Base-by-base conservation (phyloP, 2,888 invertebrate genomes). In the Drosophila paranaensis region DNA sequence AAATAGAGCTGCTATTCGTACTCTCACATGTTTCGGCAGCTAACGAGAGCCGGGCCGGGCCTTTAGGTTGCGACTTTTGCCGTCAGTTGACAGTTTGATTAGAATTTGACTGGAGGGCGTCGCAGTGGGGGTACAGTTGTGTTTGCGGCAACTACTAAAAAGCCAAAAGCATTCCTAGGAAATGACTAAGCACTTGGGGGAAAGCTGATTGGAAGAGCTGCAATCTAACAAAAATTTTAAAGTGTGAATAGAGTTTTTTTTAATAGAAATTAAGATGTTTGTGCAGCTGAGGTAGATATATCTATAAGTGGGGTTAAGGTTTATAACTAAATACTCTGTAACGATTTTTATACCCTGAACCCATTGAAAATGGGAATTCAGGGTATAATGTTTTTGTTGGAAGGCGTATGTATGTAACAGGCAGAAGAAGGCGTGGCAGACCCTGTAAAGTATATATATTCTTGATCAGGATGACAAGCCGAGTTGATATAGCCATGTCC, bases 61-160 rank as follows among this genome's bases (percentile, higher is more conserved):
- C 48, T 60, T 58, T 70, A 71, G 69, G 64, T 74, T 70, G 74
- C 48, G 62, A 77, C 74, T 77, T 77, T 56, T 65, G 62, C 57
- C 56, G 60, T 60, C 64, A 60, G 81, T 78, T 81, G 80, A 81
- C 81, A 81, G 76, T 81, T 81, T 76, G 81, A 79, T 81, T 76
- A 81, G 75, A 75, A 70, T 72, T 81, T 42, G 62, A 60, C 62
- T 50, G 27, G 42, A 39, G 50, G 50, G 16, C 50, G 50, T 27
- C 11, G 14, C 58, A 16, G 30, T 46, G 43, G 6, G 8, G 53
- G 70, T 73, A 79, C 79, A 76, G 77, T 79, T 79, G 77, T 70
- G 78, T 43, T 66, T 69, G 61, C 48, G 58, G 55, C 56, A 58
- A 43, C 58, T 53, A 57, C 58, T 53, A 54, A 60, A 63, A 60